Conservation (phyloP, 2,888 invertebrate genomes). For the Spatulosminthurus flaviceps region DNA sequence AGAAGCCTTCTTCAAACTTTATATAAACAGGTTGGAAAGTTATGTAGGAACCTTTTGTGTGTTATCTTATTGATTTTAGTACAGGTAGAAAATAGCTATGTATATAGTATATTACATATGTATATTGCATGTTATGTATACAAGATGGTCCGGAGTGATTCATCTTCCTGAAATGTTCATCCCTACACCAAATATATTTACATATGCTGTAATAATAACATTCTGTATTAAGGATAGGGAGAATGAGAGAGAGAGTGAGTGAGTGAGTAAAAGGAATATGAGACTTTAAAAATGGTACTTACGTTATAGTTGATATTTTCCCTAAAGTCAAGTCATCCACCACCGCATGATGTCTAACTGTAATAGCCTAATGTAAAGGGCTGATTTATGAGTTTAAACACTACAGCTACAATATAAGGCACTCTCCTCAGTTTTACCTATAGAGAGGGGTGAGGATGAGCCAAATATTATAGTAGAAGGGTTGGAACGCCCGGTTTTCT, state of each 20-base stretch:
- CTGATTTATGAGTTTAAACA: conserved; percentile 41
- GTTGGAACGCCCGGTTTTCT: not conserved
- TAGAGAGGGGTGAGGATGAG: conserved; percentile 18
- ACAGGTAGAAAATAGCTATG: no score
- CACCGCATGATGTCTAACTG: conserved; percentile 43
- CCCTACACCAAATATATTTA: no score
- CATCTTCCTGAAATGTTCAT: no score
- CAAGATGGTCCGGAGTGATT: not conserved
- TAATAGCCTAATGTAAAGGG: conserved; percentile 42
- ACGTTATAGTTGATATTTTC: conserved; percentile 32
- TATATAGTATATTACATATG: no score
- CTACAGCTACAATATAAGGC: no score
- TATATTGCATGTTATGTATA: no score
- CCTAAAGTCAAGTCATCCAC: conserved; percentile 32
- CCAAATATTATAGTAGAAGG: no score
- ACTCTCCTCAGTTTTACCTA: conserved; percentile 36
- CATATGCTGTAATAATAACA: no score
- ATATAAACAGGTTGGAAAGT: no score
- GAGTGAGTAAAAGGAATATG: not conserved
- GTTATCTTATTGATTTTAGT: no score
- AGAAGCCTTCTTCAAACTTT: no score
- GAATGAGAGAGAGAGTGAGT: not conserved
- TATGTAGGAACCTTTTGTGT: no score
- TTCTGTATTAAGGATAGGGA: not conserved
- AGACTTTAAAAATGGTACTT: conserved; percentile 31